A percentile compares a stretch with the other conserved stretches of the same genome.
phyloP scores from a whole-genome alignment of 2,797 vertebrate species.

The Falco concolor region DNA sequence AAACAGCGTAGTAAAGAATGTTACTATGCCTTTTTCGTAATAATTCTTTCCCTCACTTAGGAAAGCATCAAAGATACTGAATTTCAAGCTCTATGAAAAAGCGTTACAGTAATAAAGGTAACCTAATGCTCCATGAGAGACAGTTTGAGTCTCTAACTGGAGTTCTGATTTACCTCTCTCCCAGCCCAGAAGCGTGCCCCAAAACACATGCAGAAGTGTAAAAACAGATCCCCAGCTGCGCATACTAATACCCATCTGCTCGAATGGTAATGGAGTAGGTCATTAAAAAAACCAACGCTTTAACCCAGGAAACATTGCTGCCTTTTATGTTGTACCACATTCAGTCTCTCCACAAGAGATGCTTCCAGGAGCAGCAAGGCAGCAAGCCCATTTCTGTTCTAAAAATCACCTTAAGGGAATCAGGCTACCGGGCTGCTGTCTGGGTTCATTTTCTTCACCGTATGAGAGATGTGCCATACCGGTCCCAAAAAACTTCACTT shows the following conservation, averaged over 20 bases:
- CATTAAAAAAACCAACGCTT: not conserved
- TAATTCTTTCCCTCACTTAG: not conserved
- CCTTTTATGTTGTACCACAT: not conserved
- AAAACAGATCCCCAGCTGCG: not conserved
- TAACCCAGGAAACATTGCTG: not conserved
- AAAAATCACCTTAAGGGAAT: not conserved
- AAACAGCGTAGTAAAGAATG: not conserved
- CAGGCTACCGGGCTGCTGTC: not conserved
- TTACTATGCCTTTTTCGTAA: not conserved
- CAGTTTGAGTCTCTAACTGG: not conserved
- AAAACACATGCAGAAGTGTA: not conserved
- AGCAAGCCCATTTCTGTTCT: not conserved
- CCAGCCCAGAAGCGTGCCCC: not conserved
- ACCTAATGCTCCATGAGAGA: not conserved
- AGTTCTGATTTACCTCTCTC: not conserved
- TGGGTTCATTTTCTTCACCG: not conserved
- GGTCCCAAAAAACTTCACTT: not conserved
- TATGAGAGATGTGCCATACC: accelerated
- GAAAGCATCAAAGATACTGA: not conserved
- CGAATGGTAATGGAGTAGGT: accelerated
- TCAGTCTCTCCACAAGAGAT: not conserved
- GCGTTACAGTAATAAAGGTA: not conserved
- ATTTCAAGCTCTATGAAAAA: not conserved
- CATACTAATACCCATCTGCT: not conserved
- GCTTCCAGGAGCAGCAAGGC: not conserved